Conservation (phyloP, 2,888 invertebrate genomes). For the Hemaris fuciformis region DNA sequence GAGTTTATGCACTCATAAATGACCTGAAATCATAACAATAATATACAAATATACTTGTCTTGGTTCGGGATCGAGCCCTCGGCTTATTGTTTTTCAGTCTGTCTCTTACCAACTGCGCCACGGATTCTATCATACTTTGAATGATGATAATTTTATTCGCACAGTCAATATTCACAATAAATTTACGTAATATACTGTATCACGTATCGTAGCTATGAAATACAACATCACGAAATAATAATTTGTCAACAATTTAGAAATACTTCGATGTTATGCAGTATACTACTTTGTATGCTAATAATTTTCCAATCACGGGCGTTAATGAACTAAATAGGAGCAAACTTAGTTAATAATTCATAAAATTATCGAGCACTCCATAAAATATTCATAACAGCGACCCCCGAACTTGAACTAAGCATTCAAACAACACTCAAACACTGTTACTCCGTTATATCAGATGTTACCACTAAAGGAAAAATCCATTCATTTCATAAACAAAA, state of each 20-base stretch:
- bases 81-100: no score
- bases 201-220: no score
- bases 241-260: background rate
- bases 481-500: background rate
- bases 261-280: background rate
- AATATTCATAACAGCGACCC: conserved; percentile 1
- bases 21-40: no score
- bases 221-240: no score
- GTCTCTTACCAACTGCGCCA: no score
- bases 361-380: background rate
- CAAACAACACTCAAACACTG: conserved; percentile 1
- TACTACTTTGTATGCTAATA: background rate
- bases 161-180: no score
- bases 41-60: no score
- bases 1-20: no score
- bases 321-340: background rate
- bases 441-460: background rate
- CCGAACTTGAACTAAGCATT: background rate
- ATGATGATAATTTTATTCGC: no score
- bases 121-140: no score
- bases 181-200: no score
- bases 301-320: background rate
- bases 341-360: background rate
- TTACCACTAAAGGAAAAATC: background rate
- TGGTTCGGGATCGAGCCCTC: no score